Base-by-base conservation (phyloP, 1,140 invertebrate genomes). In the Magallana gigas region DNA sequence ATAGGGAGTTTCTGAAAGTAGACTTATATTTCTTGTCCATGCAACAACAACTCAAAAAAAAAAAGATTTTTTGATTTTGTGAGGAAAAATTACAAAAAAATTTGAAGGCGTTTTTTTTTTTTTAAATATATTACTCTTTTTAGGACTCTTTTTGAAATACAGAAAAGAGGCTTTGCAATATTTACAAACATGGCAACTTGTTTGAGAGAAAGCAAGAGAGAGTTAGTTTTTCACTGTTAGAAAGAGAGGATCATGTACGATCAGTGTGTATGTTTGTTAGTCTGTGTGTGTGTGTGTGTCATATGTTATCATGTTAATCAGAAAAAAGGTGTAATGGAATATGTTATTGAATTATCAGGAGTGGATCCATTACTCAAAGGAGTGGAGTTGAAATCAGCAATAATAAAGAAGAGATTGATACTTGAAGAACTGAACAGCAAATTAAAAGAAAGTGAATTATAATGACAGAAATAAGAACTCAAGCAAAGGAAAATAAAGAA, bases 231-330 rank as follows among this genome's bases (percentile, higher is more conserved):
- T 71, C 36, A 8, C 12, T 23, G 23, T 71, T 18, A 9, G 4
- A 71, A 29, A 71, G 68, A 71, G 18, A 23, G 8, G 7, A 23
- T 36, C 8, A 12, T 18, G 11, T 18, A 18, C 11, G 23, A 29
- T 36, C 68, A 71, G 68, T 71, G n/a, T 71, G 68, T 62, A 16
- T 12, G 60, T 71, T 2, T 71, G 68, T 71, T 48, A 5, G 8
- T 71, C n/a, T 23, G 8, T 68, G 8, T 71, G 64, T 23, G 8
- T 71, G 64, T 71, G 18, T 71, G 68, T 71, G 68, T 71, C 68
- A 2, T 71, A 71, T 71, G 68, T 71, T 36, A 29, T 29, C 68
- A 71, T 71, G 68, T 71, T 71, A 71, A 71, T 29, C 68, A 71
- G 68, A 71, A 71, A 18, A 71, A 16, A 62, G 68, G 68, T 71